Evolutionary conservation across 2,113 vertebrate species (phyloP).

Genomic region (Proterorhinus semilunaris): DNA sequence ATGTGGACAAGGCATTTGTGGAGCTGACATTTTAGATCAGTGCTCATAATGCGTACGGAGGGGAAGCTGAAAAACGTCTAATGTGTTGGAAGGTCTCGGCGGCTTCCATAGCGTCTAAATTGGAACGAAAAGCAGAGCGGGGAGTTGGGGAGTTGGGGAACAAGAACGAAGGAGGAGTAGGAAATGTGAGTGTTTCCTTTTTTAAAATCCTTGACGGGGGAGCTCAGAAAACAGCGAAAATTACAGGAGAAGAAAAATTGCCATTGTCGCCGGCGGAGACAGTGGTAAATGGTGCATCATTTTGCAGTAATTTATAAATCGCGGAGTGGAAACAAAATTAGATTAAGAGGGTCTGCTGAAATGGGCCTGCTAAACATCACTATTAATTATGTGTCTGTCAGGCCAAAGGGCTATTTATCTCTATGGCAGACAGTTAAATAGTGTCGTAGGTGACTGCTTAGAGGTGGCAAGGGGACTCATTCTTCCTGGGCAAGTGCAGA

Average conservation of each 20-base stretch:
- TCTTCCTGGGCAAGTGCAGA: conserved; percentile 60
- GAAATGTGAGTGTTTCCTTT: conserved; percentile 48
- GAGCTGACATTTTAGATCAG: conserved; percentile 77
- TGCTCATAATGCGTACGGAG: conserved; percentile 66
- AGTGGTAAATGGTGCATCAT: conserved; percentile 79
- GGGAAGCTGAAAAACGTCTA: conserved; percentile 66
- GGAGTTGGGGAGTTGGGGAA: conserved; percentile 56
- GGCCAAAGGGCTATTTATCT: conserved; percentile 75
- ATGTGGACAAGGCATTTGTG: conserved; percentile 70
- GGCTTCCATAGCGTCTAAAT: conserved; percentile 59
- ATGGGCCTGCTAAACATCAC: conserved; percentile 80
- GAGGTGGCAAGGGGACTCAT: conserved; percentile 64
- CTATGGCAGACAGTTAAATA: conserved; percentile 67
- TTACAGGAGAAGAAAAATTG: conserved; percentile 74
- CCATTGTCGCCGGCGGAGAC: conserved; percentile 72
- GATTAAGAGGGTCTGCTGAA: conserved; percentile 80
- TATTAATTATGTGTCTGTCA: conserved; percentile 80
- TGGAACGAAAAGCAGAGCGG: conserved; percentile 54
- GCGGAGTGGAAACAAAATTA: conserved; percentile 81
- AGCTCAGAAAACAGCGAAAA: conserved; percentile 48
- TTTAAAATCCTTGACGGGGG: conserved; percentile 46
- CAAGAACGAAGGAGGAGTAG: conserved; percentile 29
- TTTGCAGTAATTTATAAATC: conserved; percentile 83
- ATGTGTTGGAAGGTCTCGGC: conserved; percentile 61
- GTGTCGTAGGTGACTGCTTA: conserved; percentile 64